Evolutionary conservation across 2,797 vertebrate genomes (phyloP).

Genomic region (Crocodylus rhombifer): DNA sequence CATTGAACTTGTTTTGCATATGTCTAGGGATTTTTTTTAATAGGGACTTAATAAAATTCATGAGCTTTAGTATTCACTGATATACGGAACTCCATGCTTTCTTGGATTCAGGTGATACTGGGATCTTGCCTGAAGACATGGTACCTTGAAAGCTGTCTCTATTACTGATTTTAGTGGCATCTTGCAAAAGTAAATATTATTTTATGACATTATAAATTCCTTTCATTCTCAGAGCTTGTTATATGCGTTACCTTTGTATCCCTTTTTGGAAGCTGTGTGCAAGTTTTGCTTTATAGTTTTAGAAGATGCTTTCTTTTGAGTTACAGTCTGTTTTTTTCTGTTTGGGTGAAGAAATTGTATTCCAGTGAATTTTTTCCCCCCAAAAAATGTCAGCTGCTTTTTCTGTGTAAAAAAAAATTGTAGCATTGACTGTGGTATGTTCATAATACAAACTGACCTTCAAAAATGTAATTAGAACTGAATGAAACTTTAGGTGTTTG

Average conservation of each 20-base stretch:
- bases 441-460: not conserved
- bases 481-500: not conserved
- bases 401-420: not conserved
- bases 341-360: not conserved
- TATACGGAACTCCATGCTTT: not conserved
- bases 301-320: not conserved
- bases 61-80: not conserved
- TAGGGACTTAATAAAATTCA: not conserved
- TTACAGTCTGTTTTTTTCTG: not conserved
- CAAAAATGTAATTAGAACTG: conserved; percentile 8
- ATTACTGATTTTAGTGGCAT: conserved; percentile 21
- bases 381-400: not conserved
- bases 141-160: conserved; percentile 35
- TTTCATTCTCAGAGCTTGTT: conserved; percentile 9
- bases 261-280: not conserved
- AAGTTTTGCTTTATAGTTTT: conserved; percentile 27
- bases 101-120: not conserved
- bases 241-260: not conserved
- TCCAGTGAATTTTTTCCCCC: not conserved
- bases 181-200: conserved; percentile 31
- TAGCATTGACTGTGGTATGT: not conserved
- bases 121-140: not conserved
- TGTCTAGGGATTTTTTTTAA: not conserved
- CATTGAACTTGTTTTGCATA: rapidly evolving
- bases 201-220: conserved; percentile 4